phyloP scores from a whole-genome alignment of 2,113 vertebrate species.

The Pampusana beccarii region DNA sequence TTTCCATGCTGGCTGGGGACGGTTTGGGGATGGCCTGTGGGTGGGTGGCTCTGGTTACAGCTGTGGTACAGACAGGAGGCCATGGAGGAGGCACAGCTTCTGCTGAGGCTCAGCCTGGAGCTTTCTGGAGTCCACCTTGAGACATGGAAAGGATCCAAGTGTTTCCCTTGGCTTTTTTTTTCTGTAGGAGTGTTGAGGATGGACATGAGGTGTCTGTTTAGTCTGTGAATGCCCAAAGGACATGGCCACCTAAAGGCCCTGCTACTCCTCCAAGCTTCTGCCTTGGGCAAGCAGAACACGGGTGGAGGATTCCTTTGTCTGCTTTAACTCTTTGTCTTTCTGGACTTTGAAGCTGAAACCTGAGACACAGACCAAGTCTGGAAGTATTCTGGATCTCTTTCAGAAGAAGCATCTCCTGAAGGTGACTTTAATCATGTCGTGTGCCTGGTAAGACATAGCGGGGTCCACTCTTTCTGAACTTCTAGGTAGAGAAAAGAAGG shows the following conservation, averaged over 20 bases:
- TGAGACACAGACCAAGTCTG: neutral
- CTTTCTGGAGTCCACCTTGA: neutral
- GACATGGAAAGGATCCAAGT: neutral
- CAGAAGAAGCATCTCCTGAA: neutral
- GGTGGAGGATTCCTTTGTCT: neutral
- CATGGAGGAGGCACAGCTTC: neutral
- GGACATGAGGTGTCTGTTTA: neutral
- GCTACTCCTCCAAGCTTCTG: neutral
- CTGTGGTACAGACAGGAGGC: fast-evolving
- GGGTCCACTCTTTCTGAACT: neutral
- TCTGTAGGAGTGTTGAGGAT: neutral
- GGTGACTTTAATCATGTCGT: constrained; percentile 74
- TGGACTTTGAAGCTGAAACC: neutral
- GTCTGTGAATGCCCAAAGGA: neutral
- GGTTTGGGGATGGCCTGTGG: neutral
- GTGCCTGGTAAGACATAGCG: constrained; percentile 77
- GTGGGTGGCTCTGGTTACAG: neutral
- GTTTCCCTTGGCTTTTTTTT: neutral
- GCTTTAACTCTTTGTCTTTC: neutral
- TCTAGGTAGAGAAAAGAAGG: neutral
- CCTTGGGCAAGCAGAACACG: neutral
- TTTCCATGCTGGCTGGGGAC: neutral
- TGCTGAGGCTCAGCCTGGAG: neutral
- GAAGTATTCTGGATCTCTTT: constrained; percentile 15
- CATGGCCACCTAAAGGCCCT: neutral